Percentiles rank a stretch among this genome's conserved stretches.
These are phyloP conservation scores for Daboia siamensis DNA, from an alignment of 2,113 vertebrate genomes.

Conservation along the genomic window DNA sequence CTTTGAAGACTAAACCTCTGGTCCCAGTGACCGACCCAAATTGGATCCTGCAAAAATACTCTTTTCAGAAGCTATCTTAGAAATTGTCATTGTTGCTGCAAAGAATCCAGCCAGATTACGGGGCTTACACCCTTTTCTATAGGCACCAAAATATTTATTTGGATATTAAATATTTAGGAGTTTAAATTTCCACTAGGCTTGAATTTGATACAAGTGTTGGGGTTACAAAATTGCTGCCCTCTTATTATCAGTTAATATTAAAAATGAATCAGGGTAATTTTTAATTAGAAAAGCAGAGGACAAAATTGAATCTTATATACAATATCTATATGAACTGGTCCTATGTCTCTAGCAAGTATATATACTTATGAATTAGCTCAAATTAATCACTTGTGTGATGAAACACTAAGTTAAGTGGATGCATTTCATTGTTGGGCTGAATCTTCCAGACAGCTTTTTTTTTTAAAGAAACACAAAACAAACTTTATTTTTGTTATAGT, in stretches of 20 bases:
- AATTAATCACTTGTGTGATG: background rate
- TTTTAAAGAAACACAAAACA: background rate
- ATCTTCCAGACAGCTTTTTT: background rate
- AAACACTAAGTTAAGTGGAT: background rate
- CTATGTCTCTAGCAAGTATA: background rate
- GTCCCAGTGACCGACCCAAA: background rate
- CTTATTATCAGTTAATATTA: background rate
- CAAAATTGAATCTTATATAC: background rate
- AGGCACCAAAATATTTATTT: conserved; percentile 45
- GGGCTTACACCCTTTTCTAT: conserved; percentile 57
- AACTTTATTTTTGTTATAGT: background rate
- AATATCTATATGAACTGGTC: background rate
- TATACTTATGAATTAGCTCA: background rate
- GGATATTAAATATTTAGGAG: conserved; percentile 31
- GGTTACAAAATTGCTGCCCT: background rate
- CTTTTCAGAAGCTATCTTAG: conserved; percentile 23
- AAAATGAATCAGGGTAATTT: background rate
- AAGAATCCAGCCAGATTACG: conserved; percentile 46
- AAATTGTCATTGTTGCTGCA: conserved; percentile 37
- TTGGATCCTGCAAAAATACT: background rate
- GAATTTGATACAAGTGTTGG: conserved; percentile 33
- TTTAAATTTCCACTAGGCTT: conserved; percentile 42
- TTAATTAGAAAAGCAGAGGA: background rate
- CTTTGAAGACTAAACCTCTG: background rate
- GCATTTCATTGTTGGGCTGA: background rate